phyloP scores from a whole-genome alignment of 1,140 invertebrate genomes.

The Pantala flavescens region DNA sequence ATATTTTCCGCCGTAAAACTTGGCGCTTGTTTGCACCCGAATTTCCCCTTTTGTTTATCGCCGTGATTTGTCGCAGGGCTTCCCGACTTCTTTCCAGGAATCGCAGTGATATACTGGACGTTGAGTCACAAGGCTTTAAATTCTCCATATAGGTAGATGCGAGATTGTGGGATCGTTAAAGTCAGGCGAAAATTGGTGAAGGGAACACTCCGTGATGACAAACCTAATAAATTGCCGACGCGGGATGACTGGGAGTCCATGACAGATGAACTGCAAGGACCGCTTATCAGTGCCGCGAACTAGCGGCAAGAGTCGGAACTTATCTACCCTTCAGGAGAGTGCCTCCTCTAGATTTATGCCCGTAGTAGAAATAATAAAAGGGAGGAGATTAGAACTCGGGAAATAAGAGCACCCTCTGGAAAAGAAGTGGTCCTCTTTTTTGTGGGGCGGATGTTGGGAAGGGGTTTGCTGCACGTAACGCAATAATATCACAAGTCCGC shows the following conservation, averaged over 20 bases:
- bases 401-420: background rate
- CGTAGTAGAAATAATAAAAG: conserved; percentile 2
- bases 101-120: too few relatives aligned
- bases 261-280: background rate
- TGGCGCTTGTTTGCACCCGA: too few relatives aligned
- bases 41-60: too few relatives aligned
- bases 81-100: too few relatives aligned
- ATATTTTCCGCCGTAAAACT: too few relatives aligned
- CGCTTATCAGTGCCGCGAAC: background rate
- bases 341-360: background rate
- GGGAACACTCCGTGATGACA: background rate
- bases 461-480: background rate
- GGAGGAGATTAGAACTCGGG: background rate
- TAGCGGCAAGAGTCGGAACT: conserved; percentile 7
- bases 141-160: background rate
- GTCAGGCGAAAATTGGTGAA: conserved; percentile 5
- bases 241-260: background rate
- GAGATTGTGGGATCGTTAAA: background rate
- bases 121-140: too few relatives aligned
- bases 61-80: too few relatives aligned
- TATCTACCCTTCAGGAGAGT: background rate
- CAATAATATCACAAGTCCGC: conserved; percentile 9
- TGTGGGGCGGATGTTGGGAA: background rate
- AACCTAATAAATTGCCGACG: background rate
- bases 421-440: background rate